These are phyloP conservation scores for Hormiphora californensis DNA, from an alignment of 37 sponge, comb jelly and placozoan species.

Conservation along the genomic window DNA sequence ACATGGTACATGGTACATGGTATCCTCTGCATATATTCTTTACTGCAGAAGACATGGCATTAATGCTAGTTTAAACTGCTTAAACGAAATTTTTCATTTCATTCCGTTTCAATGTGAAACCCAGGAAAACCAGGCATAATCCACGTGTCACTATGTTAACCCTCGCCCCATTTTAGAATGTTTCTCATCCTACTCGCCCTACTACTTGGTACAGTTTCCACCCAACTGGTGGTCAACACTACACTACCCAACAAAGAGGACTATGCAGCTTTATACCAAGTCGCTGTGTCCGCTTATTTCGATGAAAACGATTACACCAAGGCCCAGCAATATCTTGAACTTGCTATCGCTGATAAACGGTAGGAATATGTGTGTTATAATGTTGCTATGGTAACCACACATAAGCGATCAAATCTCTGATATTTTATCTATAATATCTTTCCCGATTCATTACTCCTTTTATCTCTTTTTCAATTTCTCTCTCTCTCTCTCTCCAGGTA, in stretches of 20 bases:
- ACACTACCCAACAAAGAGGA: background rate
- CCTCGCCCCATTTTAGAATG: background rate
- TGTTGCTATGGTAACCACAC: background rate
- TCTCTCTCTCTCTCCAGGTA: background rate
- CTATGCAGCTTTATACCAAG: background rate
- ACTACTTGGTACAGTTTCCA: background rate
- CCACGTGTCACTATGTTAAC: too few relatives aligned
- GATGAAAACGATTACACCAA: background rate
- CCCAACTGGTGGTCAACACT: background rate
- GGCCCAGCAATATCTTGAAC: background rate
- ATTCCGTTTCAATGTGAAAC: too few relatives aligned
- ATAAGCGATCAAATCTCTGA: background rate
- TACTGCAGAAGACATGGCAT: too few relatives aligned
- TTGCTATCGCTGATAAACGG: constrained; percentile 43
- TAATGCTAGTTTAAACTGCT: too few relatives aligned
- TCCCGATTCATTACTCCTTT: background rate
- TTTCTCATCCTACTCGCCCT: background rate
- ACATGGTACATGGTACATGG: too few relatives aligned
- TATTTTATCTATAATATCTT: background rate
- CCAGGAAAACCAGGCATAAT: too few relatives aligned
- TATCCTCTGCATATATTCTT: too few relatives aligned
- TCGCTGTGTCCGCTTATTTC: background rate
- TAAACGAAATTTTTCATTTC: too few relatives aligned
- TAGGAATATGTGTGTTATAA: background rate
- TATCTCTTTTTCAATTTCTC: too few relatives aligned